Evolutionary conservation across 2,113 vertebrate genomes (phyloP), one percentile per base, ranked within the genome.

Genomic region (Orthonyx spaldingii): DNA sequence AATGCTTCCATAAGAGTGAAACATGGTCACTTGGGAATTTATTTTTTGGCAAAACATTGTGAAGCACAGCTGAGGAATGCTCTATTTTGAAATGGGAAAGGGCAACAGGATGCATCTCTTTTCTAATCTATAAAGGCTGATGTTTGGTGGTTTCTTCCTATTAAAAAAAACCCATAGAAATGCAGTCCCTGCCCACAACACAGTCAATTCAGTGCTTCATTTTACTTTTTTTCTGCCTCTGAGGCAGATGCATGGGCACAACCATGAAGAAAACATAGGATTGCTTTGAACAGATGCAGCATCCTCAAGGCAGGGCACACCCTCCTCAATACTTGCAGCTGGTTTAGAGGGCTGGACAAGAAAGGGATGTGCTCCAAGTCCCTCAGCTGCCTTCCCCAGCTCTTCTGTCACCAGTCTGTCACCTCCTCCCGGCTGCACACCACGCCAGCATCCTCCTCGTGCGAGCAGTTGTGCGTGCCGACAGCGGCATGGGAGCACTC

Each of bases 391-490:
- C 57, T 35, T 72, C 13, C 15, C 20, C 79, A 35, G 16, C 59
- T 72, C 88, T 30, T 32, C 41, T 16, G 22, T 91, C 92, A 92
- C 23, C 35, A 17, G 42, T 96, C 84, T 2, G 84, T 30, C 87
- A 56, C 92, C 66, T 97, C 96, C 7, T 94, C 90, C 59, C 89
- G 97, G 65, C 98, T 96, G 93, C 99, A 99, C 68, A 98, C 97
- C 18, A 99, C 99, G 0, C 99, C 99, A 0, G 99, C 99, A 3
- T 99, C 99, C 96, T 99, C 99, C n/a, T 99, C 93, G 44, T 99
- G 99, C 18, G 81, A 96, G 60, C 99, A 99, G 97, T 99, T 99
- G 93, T 99, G 98, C 1, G 46, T 93, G 33, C 98, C 98, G 1
- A 99, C 65, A 1, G 92, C 98, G 0, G 98, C 95, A 0, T 99